phyloP scores from a whole-genome alignment of 2,113 vertebrate genomes.

The Lagopus muta region DNA sequence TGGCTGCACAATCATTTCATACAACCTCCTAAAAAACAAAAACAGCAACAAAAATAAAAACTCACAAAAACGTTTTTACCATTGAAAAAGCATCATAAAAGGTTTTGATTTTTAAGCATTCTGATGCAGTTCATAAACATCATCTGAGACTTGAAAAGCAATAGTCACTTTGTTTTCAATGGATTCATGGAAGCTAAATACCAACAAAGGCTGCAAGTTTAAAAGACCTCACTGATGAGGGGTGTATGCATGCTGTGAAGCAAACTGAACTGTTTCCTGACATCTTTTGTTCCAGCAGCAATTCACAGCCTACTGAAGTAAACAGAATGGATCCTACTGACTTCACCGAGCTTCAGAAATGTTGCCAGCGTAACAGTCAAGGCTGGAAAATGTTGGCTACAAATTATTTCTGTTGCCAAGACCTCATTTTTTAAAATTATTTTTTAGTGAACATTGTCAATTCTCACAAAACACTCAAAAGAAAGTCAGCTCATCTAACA shows the following conservation, averaged over 20 bases:
- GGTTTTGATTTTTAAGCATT: background rate
- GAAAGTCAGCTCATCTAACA: background rate
- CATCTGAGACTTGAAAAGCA: slow-evolving; percentile 7
- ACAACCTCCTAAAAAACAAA: background rate
- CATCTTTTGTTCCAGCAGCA: slow-evolving; percentile 29
- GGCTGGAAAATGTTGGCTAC: background rate
- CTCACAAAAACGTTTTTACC: background rate
- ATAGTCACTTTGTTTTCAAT: slow-evolving; percentile 20
- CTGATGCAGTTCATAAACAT: background rate
- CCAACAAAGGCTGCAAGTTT: background rate
- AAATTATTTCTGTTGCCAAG: background rate
- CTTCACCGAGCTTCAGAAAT: background rate
- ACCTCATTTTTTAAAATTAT: background rate
- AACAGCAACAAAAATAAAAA: background rate
- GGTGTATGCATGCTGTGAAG: slow-evolving; percentile 40
- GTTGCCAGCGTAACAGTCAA: background rate
- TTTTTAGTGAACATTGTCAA: background rate
- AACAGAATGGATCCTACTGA: slow-evolving; percentile 9
- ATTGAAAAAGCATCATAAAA: background rate
- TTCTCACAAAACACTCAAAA: background rate
- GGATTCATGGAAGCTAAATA: background rate
- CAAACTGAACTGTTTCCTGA: slow-evolving; percentile 41
- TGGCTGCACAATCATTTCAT: background rate
- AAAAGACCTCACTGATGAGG: background rate
- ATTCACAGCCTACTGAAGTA: slow-evolving; percentile 28